Evolutionary conservation across 1,140 invertebrate genomes (phyloP).

Genomic region (Zaprionus lachaisei): DNA sequence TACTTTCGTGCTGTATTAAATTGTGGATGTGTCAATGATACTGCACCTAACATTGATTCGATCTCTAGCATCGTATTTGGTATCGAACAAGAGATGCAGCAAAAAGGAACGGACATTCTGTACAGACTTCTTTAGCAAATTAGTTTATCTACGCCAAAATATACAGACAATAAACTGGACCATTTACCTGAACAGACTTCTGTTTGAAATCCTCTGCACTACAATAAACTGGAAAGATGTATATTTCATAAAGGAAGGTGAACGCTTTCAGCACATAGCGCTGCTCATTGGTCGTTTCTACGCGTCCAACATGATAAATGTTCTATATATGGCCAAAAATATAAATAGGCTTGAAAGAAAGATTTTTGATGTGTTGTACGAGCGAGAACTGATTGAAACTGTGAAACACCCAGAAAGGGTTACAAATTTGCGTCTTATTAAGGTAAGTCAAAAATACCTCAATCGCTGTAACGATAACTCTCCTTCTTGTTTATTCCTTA

Average conservation of each 20-base stretch:
- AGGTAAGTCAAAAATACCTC: background rate
- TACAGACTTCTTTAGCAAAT: background rate
- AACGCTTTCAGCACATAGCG: background rate
- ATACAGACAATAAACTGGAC: background rate
- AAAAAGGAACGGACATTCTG: background rate
- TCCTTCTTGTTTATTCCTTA: background rate
- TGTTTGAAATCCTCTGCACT: background rate
- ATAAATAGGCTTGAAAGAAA: constrained; percentile 9
- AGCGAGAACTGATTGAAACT: background rate
- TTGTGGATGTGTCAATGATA: background rate
- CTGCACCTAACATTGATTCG: background rate
- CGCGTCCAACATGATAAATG: background rate
- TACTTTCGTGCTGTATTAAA: background rate
- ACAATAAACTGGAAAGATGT: background rate
- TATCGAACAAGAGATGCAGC: background rate
- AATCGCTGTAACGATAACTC: background rate
- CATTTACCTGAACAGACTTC: background rate
- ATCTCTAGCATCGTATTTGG: background rate
- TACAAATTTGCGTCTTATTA: background rate
- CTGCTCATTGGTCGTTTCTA: background rate
- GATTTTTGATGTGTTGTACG: background rate
- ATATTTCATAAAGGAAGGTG: background rate
- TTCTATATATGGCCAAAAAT: background rate
- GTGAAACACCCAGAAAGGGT: background rate
- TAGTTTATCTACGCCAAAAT: background rate